A percentile compares a stretch with the other conserved stretches of the same genome.
phyloP scores from a whole-genome alignment of 2,113 vertebrate genomes.

The Puffinus mauretanicus region DNA sequence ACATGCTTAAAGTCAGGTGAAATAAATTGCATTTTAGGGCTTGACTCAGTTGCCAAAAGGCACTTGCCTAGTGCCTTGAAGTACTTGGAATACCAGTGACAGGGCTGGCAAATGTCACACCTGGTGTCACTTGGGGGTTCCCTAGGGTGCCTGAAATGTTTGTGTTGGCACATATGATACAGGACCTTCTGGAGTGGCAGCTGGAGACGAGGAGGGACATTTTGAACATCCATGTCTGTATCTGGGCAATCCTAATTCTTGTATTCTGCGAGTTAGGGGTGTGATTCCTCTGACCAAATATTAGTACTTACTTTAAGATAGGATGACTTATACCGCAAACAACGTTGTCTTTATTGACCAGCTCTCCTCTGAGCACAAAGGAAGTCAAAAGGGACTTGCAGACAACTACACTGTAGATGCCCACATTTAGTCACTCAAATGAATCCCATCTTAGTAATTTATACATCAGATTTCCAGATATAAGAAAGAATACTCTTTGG shows the following conservation, averaged over 20 bases:
- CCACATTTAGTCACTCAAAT: background rate
- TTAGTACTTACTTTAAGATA: background rate
- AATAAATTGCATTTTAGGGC: background rate
- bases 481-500: background rate
- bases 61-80: background rate
- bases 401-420: background rate
- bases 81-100: background rate
- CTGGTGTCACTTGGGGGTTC: background rate
- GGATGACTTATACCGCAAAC: background rate
- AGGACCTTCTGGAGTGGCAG: background rate
- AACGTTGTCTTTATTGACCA: background rate
- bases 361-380: background rate
- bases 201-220: background rate
- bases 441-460: background rate
- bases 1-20: background rate
- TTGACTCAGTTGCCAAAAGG: background rate
- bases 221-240: background rate
- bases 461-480: background rate
- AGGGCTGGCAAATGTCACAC: background rate
- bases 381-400: background rate
- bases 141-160: background rate
- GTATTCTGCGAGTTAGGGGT: background rate
- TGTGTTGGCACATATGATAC: background rate
- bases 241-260: background rate
- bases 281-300: background rate